Percentiles rank a stretch among this genome's conserved stretches.
phyloP scores from a whole-genome alignment of 2,797 vertebrate species.

The Takifugu rubripes region DNA sequence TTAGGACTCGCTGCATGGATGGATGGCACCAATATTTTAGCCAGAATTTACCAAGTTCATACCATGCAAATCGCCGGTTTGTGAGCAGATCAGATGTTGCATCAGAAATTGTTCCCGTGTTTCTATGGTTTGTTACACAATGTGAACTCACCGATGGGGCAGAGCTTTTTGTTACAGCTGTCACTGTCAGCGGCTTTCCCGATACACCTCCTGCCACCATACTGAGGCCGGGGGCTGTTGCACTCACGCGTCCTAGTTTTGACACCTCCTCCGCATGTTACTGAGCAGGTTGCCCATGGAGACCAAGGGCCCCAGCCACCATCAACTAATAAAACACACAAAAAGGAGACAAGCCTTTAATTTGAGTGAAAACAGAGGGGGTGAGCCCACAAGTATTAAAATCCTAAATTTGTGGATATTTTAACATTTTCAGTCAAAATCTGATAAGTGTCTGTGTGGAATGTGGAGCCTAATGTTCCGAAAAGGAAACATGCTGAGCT shows the following conservation, averaged over 20 bases:
- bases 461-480: conserved; percentile 29
- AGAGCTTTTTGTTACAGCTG: conserved; percentile 86
- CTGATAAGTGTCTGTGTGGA: conserved; percentile 12
- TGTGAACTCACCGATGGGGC: conserved; percentile 81
- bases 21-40: too few relatives aligned
- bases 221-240: conserved; percentile 88
- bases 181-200: conserved; percentile 83
- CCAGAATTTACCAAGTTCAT: too few relatives aligned
- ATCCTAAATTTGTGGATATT: not conserved
- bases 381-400: conserved; percentile 4
- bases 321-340: conserved; percentile 77
- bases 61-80: too few relatives aligned
- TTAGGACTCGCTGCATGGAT: too few relatives aligned
- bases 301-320: conserved; percentile 97
- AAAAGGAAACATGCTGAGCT: conserved; percentile 44
- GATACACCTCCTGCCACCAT: conserved; percentile 84
- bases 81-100: too few relatives aligned
- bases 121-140: conserved; percentile 1
- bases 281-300: conserved; percentile 91
- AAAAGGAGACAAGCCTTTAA: not conserved
- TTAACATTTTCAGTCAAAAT: conserved; percentile 8
- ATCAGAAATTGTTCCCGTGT: not conserved
- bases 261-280: conserved; percentile 88
- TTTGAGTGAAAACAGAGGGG: too few relatives aligned
- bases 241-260: conserved; percentile 84